These are phyloP conservation scores for Drosophila mercatorum DNA, from an alignment of 2,888 invertebrate genomes.

Conservation along the genomic window DNA sequence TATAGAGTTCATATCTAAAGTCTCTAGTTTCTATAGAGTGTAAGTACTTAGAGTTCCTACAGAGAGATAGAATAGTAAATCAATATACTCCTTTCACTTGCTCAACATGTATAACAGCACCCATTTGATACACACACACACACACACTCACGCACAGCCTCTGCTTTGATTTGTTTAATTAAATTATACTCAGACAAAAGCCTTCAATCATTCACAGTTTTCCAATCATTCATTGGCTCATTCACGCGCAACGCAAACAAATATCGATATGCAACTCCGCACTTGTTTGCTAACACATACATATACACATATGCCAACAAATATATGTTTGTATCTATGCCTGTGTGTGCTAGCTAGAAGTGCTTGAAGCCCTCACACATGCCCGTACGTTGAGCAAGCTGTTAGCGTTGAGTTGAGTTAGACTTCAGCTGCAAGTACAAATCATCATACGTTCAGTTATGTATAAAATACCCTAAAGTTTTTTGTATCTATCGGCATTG, in stretches of 20 bases:
- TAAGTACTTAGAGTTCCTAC: not conserved
- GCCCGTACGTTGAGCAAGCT: conserved; percentile 18
- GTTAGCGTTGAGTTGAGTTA: conserved; percentile 34
- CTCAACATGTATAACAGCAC: conserved; percentile 11
- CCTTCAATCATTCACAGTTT: conserved; percentile 75
- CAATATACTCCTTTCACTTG: not conserved
- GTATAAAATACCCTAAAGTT: conserved; percentile 14
- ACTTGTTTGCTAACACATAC: conserved; percentile 18
- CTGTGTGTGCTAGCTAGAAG: conserved; percentile 22
- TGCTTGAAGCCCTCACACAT: conserved; percentile 41
- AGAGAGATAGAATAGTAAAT: not conserved
- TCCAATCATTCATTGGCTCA: conserved; percentile 76
- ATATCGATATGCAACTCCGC: conserved; percentile 50
- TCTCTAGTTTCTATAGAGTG: not conserved
- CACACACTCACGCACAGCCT: not conserved
- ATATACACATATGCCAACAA: not conserved
- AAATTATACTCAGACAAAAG: conserved; percentile 73
- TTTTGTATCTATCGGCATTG: not conserved
- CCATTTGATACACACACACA: conserved; percentile 30
- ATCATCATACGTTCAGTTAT: conserved; percentile 29
- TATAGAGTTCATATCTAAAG: not conserved
- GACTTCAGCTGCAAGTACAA: conserved; percentile 1
- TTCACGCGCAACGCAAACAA: conserved; percentile 66
- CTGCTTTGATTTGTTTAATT: conserved; percentile 74
- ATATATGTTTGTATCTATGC: conserved; percentile 23